These are phyloP conservation scores for Tokudaia muenninki DNA, from an alignment of 2,797 vertebrate genomes.

Conservation along the genomic window DNA sequence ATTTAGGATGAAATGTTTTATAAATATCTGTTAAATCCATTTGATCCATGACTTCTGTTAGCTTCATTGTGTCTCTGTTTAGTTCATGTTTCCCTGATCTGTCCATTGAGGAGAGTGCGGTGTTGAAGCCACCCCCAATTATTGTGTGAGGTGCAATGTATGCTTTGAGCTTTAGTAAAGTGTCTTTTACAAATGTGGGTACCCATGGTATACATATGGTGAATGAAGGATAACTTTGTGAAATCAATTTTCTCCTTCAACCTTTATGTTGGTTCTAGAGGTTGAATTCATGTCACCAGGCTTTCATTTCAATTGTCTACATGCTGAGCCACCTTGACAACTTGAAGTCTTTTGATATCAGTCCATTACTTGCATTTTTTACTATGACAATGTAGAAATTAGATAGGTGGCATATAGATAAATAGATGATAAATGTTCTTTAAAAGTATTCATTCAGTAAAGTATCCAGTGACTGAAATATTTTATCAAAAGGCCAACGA, in stretches of 20 bases:
- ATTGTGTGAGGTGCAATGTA: no score
- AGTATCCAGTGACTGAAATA: background rate
- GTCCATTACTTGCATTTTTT: conserved; percentile 23
- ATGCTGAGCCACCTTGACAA: background rate
- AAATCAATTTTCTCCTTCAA: background rate
- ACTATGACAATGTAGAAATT: background rate
- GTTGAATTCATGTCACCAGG: background rate
- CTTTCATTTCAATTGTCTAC: background rate
- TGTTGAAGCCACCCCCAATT: no score
- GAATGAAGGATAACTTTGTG: background rate
- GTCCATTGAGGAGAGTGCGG: no score
- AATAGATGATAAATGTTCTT: background rate
- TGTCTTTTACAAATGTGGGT: no score
- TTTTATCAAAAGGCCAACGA: background rate
- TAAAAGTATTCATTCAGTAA: background rate
- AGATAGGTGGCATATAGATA: background rate
- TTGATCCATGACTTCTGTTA: no score
- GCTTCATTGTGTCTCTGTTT: no score
- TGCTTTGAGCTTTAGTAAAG: no score
- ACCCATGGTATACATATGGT: background rate
- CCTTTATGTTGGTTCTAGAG: background rate
- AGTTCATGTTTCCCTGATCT: no score
- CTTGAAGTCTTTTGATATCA: background rate
- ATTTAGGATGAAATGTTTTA: no score
- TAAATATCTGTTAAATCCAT: no score